Evolutionary conservation across 2,797 vertebrate species (phyloP), one percentile per base, ranked within the genome.

Genomic region (Rhyacichthys aspro): DNA sequence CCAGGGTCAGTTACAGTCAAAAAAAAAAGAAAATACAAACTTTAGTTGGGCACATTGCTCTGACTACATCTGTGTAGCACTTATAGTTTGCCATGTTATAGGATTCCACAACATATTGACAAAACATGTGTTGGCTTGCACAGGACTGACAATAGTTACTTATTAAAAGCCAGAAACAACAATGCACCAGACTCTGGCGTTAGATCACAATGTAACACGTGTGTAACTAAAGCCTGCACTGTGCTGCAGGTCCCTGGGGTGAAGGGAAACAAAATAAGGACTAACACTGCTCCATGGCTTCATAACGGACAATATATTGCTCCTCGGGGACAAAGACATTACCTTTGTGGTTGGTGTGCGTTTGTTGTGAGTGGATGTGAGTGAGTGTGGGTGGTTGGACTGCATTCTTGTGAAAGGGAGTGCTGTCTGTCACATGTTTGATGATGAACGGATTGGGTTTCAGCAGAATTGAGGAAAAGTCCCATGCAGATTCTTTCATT

Each of bases 371-470:
- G 37, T 45, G 34, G 43, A 17, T 46, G 54, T 53, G 55, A 53
- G 67, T 69, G 37, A 65, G 6, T 0, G 79, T 77, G 82, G 74
- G 79, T 79, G 76, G 86, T 83, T 82, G 57, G 65, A 75, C 85
- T 67, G 67, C 90, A 91, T 92, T 91, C 86, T 86, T 90, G 62
- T 69, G 50, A 76, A 76, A 85, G 76, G 87, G 82, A 85, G 88
- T 76, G 82, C 68, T 86, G 60, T 81, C 78, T 80, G 68, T 87
- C 80, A 81, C 58, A 65, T 77, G 71, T 82, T 65, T 62, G 67
- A 89, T 62, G 67, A 89, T 86, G 72, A 86, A 78, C 79, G 67
- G 66, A 81, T 84, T 78, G 65, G 48, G 56, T 82, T 76, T 50
- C 58, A 52, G 63, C 45, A 55, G 55, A 63, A 71, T 58, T 74